Conservation (phyloP, 1,140 invertebrate species). For the Formica selysi region DNA sequence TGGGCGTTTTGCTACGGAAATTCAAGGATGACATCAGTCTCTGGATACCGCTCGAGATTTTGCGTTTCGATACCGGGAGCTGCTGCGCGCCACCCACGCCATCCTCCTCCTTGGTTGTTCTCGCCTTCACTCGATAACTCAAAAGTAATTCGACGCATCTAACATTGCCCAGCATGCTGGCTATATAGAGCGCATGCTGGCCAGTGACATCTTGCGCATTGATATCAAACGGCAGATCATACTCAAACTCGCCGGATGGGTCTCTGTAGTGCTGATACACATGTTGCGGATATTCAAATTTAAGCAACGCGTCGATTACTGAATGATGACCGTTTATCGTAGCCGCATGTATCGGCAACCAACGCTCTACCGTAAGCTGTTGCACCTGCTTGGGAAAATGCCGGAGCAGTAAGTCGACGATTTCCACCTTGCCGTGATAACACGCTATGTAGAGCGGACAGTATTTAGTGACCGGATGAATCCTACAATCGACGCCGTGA, state of each 20-base stretch:
- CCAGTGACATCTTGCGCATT: conserved; percentile 96
- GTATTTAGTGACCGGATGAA: conserved; percentile 96
- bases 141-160: conserved; percentile 93
- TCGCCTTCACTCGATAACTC: conserved; percentile 90
- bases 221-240: conserved; percentile 95
- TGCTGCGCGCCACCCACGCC: conserved; percentile 77
- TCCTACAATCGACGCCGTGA: conserved; percentile 93
- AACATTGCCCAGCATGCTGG: conserved; percentile 93
- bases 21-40: conserved; percentile 94
- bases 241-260: conserved; percentile 92
- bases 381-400: conserved; percentile 90
- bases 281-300: conserved; percentile 93
- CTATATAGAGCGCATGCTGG: conserved; percentile 95
- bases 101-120: conserved; percentile 86
- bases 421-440: conserved; percentile 93
- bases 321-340: conserved; percentile 94
- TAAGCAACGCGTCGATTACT: conserved; percentile 92
- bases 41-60: conserved; percentile 95
- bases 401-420: conserved; percentile 92
- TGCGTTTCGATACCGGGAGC: conserved; percentile 88
- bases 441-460: conserved; percentile 97
- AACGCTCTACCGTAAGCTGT: conserved; percentile 95
- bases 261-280: conserved; percentile 88
- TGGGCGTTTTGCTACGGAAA: conserved; percentile 85
- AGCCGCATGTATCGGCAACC: conserved; percentile 97